Evolutionary conservation across 2,797 vertebrate species (phyloP), one percentile per base, ranked within the genome.

Genomic region (Lepilemur ruficaudatus): DNA sequence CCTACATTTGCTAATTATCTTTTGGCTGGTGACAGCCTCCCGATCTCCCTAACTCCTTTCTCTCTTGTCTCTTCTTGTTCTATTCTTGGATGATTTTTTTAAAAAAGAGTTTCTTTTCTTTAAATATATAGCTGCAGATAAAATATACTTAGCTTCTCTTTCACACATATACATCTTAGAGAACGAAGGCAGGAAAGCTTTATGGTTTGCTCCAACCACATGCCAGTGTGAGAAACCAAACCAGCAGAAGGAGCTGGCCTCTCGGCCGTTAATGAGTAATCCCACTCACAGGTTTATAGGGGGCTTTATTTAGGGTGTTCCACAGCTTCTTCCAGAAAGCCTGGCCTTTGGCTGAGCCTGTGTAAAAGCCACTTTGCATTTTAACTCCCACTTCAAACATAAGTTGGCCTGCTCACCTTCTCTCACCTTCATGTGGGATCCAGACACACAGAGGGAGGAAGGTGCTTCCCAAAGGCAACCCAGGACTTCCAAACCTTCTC

Each of bases 301-400:
- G 76, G 41, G 41, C 59, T 76, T 86, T 41, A 82, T 32, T n/a
- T 12, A 55, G 84, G n/a, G 46, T 18, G 57, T 55, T 46, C 30
- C 72, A 46, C 7, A 1, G 57, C 86, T 85, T 38, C 63, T 69
- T 87, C 69, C 86, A 87, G 85, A 84, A 93, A 57, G 65, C 75
- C 65, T 23, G 61, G 86, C 55, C 79, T 72, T 50, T 52, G 30
- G 50, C 59, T 20, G 38, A 76, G 89, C 65, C 89, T 63, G 12
- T 8, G 25, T 69, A 83, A 84, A 94, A 76, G 78, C 43, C 75
- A 63, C 63, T 86, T 59, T 69, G 41, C 52, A 23, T 92, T 75
- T 73, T 65, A 91, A 93, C 78, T 82, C 88, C 63, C 83, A 91
- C 92, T 96, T 97, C 89, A 93, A 88, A 95, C 57, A 78, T 55